Base-by-base conservation (phyloP, 2,113 vertebrate genomes). In the Excalfactoria chinensis region DNA sequence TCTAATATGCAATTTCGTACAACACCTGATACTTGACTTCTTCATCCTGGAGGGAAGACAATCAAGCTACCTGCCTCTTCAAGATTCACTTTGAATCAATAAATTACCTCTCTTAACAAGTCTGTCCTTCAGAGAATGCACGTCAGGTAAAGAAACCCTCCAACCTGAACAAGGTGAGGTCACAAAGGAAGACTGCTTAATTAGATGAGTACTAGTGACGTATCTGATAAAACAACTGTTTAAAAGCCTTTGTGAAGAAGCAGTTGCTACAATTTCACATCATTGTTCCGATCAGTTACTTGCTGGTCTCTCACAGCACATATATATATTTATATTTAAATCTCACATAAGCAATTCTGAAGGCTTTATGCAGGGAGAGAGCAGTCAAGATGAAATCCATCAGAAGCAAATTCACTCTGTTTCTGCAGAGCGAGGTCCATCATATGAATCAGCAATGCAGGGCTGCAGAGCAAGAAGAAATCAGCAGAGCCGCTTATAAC, bases 391-490 rank as follows among this genome's bases (percentile, higher is more conserved):
- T 73, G 55, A 93, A 95, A 87, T 70, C 56, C 67, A 92, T 37
- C 44, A 93, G 76, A 87, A 86, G 79, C 43, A 7, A 94, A 89
- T 73, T 86, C 55, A 53, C 55, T 48, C 40, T 59, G 49, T 59
- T 84, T 79, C 74, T 70, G 49, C 71, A 84, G 58, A 76, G 67
- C 1, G 14, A 92, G 71, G 46, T 66, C 59, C 23, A 59, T 71
- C 78, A 48, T 6, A 85, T 34, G 87, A 59, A 92, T 64, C 49
- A 76, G 59, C 23, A 55, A 28, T 35, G 56, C 17, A 94, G 37
- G 74, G 67, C 73, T 90, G 67, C 77, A 82, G 83, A 63, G 78
- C 63, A 86, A 90, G 68, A 35, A 89, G 53, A 58, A 83, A 87
- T 67, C 78, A 83, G 68, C 41, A 87, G 34, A 89, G 48, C 84